Evolutionary conservation across 1,140 invertebrate species (phyloP).

Genomic region (Conopomorpha cramerella): DNA sequence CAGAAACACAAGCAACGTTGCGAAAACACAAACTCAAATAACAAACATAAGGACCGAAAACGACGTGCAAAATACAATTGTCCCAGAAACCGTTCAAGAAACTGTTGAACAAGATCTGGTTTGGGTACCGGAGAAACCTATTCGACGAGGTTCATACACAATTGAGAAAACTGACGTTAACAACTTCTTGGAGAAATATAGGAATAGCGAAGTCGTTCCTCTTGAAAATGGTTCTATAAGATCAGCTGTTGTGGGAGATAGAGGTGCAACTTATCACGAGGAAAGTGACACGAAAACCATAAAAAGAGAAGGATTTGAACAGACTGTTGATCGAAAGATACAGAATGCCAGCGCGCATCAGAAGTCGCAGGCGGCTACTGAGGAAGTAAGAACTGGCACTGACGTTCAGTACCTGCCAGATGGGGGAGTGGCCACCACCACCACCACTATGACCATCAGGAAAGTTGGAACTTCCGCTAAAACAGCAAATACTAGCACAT

Average conservation of each 20-base stretch:
- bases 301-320: slow-evolving; percentile 28
- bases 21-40: slow-evolving; percentile 14
- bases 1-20: not conserved
- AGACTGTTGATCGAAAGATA: slow-evolving; percentile 27
- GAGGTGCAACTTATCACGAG: slow-evolving; percentile 21
- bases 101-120: slow-evolving; percentile 43
- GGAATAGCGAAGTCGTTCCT: slow-evolving; percentile 33
- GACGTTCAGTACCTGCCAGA: slow-evolving; percentile 37
- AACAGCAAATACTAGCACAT: slow-evolving; percentile 29
- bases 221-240: slow-evolving; percentile 30
- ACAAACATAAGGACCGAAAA: slow-evolving; percentile 32
- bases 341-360: slow-evolving; percentile 34
- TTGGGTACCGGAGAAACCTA: slow-evolving; percentile 37
- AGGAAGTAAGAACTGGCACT: slow-evolving; percentile 33
- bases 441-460: slow-evolving; percentile 38
- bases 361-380: slow-evolving; percentile 24
- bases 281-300: slow-evolving; percentile 24
- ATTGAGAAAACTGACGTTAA: slow-evolving; percentile 34
- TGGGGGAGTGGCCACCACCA: slow-evolving; percentile 36
- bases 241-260: slow-evolving; percentile 25
- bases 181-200: slow-evolving; percentile 28
- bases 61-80: slow-evolving; percentile 31
- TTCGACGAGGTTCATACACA: slow-evolving; percentile 42
- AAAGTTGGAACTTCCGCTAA: slow-evolving; percentile 38
- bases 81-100: slow-evolving; percentile 38